These are phyloP conservation scores for Planiliza haematocheilus DNA, from an alignment of 2,113 vertebrate genomes.

Conservation along the genomic window DNA sequence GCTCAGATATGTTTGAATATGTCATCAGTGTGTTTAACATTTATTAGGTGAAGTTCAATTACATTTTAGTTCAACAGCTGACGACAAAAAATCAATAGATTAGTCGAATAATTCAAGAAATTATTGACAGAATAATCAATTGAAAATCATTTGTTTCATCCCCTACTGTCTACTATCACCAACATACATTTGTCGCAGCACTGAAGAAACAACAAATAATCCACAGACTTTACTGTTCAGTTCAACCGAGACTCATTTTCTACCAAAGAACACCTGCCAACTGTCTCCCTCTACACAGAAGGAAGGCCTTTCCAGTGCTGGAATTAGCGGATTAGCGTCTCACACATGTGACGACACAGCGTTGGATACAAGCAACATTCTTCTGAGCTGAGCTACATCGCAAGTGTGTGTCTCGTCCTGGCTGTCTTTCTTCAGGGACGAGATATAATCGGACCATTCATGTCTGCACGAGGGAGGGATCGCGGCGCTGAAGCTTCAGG, in stretches of 20 bases:
- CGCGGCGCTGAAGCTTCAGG: neutral
- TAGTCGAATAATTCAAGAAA: too few relatives aligned
- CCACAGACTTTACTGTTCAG: too few relatives aligned
- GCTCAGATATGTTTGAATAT: too few relatives aligned
- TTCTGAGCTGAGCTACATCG: conserved; percentile 29
- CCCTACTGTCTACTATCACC: too few relatives aligned
- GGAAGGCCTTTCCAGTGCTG: neutral
- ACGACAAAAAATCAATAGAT: too few relatives aligned
- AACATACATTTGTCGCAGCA: too few relatives aligned
- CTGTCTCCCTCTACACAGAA: neutral
- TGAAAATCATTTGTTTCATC: too few relatives aligned
- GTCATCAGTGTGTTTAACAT: too few relatives aligned
- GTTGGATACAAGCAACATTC: conserved; percentile 14
- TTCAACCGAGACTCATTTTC: neutral
- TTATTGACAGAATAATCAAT: too few relatives aligned
- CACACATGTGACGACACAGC: conserved; percentile 13
- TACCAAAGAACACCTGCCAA: neutral
- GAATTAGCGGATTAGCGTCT: conserved; percentile 9
- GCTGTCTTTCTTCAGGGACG: conserved; percentile 19
- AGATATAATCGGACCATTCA: conserved; percentile 36
- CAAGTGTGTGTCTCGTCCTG: conserved; percentile 12
- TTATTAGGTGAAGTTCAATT: too few relatives aligned
- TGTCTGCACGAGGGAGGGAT: conserved; percentile 16
- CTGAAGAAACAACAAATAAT: too few relatives aligned
- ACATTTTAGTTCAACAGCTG: too few relatives aligned